Percentiles rank a stretch among this genome's conserved stretches.
These are phyloP conservation scores for Pseudolaguvia tuberculata DNA, from an alignment of 2,113 vertebrate species.

Conservation along the genomic window DNA sequence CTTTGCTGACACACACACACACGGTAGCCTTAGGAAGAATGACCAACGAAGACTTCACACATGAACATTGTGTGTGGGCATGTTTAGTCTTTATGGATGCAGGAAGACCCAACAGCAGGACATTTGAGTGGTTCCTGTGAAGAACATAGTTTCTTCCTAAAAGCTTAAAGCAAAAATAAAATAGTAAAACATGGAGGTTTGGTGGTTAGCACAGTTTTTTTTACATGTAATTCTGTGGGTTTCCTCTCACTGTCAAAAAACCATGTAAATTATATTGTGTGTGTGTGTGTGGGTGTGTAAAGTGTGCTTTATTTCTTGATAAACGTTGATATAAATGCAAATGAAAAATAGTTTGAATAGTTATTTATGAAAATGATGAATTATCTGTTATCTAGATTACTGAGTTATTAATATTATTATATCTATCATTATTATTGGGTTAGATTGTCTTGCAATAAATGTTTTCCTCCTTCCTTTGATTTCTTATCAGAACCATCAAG, in stretches of 20 bases:
- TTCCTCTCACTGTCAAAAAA: no score
- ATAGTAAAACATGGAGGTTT: background rate
- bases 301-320: no score
- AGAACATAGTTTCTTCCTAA: background rate
- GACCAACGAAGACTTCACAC: background rate
- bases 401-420: no score
- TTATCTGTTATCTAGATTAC: no score
- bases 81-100: slow-evolving; percentile 2
- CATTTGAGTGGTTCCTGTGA: background rate
- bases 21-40: background rate
- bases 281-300: no score
- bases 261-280: background rate
- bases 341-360: background rate
- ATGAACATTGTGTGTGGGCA: background rate
- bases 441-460: background rate
- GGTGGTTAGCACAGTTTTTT: no score
- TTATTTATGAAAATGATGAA: no score
- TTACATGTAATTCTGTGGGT: no score
- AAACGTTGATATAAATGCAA: background rate
- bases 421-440: background rate
- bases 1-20: background rate
- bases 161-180: background rate
- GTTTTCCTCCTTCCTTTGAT: background rate
- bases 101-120: background rate
- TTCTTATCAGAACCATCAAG: background rate